Conservation (phyloP, 2,797 vertebrate species). For the Sibirionetta formosa region DNA sequence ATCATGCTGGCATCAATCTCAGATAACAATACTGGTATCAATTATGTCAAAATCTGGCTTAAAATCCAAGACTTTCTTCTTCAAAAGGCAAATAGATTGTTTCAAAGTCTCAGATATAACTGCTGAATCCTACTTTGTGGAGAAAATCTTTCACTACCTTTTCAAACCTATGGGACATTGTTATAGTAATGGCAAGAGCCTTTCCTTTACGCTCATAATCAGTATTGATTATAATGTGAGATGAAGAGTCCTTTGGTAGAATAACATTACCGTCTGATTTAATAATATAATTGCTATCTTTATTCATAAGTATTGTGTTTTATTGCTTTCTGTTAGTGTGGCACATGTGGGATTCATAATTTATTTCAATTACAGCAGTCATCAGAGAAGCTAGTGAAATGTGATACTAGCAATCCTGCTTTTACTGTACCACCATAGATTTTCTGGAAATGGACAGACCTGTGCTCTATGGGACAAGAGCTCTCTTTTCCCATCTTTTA, state of each 20-base stretch:
- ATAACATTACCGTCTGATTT: constrained; percentile 64
- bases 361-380: constrained; percentile 71
- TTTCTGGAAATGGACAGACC: constrained; percentile 32
- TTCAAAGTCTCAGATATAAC: neutral
- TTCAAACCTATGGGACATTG: constrained; percentile 2
- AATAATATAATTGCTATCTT: constrained; percentile 76
- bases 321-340: constrained; percentile 66
- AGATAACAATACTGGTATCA: neutral
- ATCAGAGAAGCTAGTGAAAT: constrained; percentile 49
- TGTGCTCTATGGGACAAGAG: neutral
- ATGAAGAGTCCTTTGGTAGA: constrained; percentile 57
- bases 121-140: neutral
- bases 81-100: neutral
- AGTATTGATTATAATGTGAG: constrained; percentile 57
- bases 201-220: constrained; percentile 53
- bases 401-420: neutral
- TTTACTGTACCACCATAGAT: neutral
- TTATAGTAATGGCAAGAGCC: neutral
- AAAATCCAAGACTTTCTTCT: neutral
- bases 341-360: constrained; percentile 68
- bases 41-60: neutral
- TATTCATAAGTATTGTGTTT: constrained; percentile 75
- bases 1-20: neutral
- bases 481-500: neutral
- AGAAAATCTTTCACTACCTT: neutral